A percentile compares a stretch with the other conserved stretches of the same genome.
Conservation (phyloP, 2,113 vertebrate species). For the Maccullochella peelii region DNA sequence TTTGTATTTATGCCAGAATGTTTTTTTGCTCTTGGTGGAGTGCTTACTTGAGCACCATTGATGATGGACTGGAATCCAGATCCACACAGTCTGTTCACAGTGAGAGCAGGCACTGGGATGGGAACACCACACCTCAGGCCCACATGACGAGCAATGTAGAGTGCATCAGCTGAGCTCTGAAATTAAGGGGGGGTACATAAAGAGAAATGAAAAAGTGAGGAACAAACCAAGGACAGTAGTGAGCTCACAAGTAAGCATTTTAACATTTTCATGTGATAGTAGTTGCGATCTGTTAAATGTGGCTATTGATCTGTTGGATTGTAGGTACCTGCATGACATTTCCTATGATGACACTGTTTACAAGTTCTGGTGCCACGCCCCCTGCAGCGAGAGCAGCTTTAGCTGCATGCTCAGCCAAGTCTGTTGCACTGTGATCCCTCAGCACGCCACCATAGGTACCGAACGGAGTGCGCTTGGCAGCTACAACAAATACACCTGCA, state of each 20-base stretch:
- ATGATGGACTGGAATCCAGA: slow-evolving; percentile 97
- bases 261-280: not conserved
- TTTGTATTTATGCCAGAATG: not conserved
- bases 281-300: not conserved
- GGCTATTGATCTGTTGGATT: not conserved
- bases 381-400: slow-evolving; percentile 90
- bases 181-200: not conserved
- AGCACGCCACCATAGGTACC: slow-evolving; percentile 92
- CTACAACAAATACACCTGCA: slow-evolving; percentile 93
- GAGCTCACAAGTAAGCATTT: not conserved
- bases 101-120: slow-evolving; percentile 88
- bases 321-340: slow-evolving; percentile 91
- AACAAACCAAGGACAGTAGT: not conserved
- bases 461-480: slow-evolving; percentile 95
- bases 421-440: slow-evolving; percentile 92
- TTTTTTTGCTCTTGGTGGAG: not conserved
- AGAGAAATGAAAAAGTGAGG: not conserved
- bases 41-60: slow-evolving; percentile 91
- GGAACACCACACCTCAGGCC: slow-evolving; percentile 91
- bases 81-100: slow-evolving; percentile 95
- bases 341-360: slow-evolving; percentile 93
- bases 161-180: slow-evolving; percentile 89
- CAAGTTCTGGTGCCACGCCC: slow-evolving; percentile 87
- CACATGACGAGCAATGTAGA: slow-evolving; percentile 92
- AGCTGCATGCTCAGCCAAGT: slow-evolving; percentile 90